Conservation (phyloP, 2,888 invertebrate genomes). For the Eristalis pertinax region DNA sequence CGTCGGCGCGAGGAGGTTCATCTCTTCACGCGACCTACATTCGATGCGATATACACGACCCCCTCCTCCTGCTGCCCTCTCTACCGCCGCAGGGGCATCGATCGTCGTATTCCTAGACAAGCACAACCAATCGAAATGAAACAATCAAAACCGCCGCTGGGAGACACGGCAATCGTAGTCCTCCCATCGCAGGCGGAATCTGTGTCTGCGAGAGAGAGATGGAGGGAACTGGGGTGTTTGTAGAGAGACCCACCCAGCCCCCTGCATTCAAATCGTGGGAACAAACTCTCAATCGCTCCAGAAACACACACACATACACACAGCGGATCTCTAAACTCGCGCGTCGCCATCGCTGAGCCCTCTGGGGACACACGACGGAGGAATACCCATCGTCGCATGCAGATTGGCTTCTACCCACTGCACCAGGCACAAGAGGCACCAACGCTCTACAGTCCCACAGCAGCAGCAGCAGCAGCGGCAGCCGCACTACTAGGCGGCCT, state of each 20-base stretch:
- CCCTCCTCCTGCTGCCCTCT: too few relatives aligned
- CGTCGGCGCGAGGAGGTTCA: conserved; percentile 38
- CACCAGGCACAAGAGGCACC: neutral
- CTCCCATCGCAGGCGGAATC: conserved; percentile 32
- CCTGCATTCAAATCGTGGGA: conserved; percentile 65
- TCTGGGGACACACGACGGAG: conserved; percentile 59
- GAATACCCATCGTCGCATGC: conserved; percentile 66
- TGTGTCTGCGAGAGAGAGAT: neutral
- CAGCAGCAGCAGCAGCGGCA: conserved; percentile 19
- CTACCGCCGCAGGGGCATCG: neutral
- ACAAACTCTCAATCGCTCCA: conserved; percentile 67
- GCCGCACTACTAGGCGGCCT: too few relatives aligned
- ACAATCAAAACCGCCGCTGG: conserved; percentile 67
- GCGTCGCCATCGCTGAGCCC: conserved; percentile 44
- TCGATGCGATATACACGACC: conserved; percentile 25
- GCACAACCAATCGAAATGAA: conserved; percentile 28
- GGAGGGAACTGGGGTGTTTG: too few relatives aligned
- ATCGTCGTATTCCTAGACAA: neutral
- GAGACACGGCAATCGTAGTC: conserved; percentile 66
- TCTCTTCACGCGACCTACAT: conserved; percentile 61
- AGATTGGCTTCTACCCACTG: conserved; percentile 38
- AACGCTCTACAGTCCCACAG: neutral
- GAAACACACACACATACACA: conserved; percentile 37
- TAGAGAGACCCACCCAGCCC: conserved; percentile 61
- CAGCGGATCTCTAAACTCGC: conserved; percentile 61